Conservation (phyloP, 2,797 vertebrate genomes). For the Nasua narica region DNA sequence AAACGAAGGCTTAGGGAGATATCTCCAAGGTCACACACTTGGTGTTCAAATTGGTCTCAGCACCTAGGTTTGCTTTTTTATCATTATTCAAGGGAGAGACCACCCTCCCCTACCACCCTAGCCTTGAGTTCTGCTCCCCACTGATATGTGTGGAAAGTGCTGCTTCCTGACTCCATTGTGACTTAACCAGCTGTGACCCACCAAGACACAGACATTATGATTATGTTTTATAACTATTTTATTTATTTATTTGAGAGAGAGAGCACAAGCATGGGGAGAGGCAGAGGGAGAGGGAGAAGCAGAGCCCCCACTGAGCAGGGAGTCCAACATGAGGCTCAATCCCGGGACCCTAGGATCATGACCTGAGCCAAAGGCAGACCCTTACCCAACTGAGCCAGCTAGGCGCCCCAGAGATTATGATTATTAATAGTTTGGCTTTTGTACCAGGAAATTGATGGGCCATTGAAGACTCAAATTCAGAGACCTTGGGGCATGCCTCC, state of each 20-base stretch:
- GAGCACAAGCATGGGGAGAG: too few relatives aligned
- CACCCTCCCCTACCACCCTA: background rate
- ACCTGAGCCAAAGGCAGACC: too few relatives aligned
- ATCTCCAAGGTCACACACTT: background rate
- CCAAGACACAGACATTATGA: background rate
- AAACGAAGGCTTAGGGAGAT: background rate
- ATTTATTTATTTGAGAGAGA: too few relatives aligned
- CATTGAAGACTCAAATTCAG: background rate
- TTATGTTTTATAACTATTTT: background rate
- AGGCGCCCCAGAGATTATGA: background rate
- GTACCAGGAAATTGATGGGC: background rate
- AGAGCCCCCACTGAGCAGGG: too few relatives aligned
- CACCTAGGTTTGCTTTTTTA: background rate
- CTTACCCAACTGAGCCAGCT: too few relatives aligned
- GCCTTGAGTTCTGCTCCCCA: background rate
- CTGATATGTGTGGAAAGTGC: background rate
- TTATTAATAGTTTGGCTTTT: background rate
- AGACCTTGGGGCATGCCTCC: background rate
- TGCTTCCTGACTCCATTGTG: background rate
- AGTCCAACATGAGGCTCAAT: too few relatives aligned
- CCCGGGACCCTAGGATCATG: too few relatives aligned
- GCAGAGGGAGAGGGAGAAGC: too few relatives aligned
- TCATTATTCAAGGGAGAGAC: background rate
- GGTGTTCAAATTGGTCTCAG: background rate
- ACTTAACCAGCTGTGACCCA: background rate